phyloP scores from a whole-genome alignment of 2,797 vertebrate genomes.

The Tarsius wallacei region DNA sequence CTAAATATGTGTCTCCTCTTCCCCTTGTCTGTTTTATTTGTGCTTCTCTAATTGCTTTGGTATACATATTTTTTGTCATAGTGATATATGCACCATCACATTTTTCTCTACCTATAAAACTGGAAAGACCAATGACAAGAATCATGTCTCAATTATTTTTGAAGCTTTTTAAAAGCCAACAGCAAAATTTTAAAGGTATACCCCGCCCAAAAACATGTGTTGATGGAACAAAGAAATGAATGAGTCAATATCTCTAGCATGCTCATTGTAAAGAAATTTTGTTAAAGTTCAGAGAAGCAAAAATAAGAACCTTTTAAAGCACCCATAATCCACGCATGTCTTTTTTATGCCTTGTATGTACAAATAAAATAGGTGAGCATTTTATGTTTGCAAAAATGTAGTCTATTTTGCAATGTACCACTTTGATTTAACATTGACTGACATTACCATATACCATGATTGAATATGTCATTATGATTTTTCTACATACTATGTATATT shows the following conservation, averaged over 20 bases:
- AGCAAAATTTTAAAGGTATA: slow-evolving; percentile 48
- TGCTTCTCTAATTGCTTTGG: background rate
- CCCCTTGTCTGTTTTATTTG: background rate
- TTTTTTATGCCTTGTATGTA: background rate
- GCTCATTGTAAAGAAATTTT: background rate
- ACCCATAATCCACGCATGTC: background rate
- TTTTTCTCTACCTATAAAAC: slow-evolving; percentile 16
- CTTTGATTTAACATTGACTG: slow-evolving; percentile 29
- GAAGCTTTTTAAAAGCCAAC: slow-evolving; percentile 57
- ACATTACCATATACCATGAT: background rate
- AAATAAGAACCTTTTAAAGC: slow-evolving; percentile 41
- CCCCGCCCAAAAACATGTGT: background rate
- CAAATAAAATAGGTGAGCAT: background rate
- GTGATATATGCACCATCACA: background rate
- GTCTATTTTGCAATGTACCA: background rate
- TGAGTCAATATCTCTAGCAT: background rate
- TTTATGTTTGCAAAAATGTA: slow-evolving; percentile 51
- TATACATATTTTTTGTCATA: background rate
- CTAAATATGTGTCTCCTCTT: slow-evolving; percentile 62
- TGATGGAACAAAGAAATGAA: slow-evolving; percentile 67
- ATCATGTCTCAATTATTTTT: background rate
- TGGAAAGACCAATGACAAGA: slow-evolving; percentile 11
- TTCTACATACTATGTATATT: background rate
- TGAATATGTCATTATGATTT: background rate
- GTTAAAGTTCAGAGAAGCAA: background rate